Percentiles rank a stretch among this genome's conserved stretches.
Conservation (phyloP, 2,797 vertebrate genomes). For the Phalanger gymnotis region DNA sequence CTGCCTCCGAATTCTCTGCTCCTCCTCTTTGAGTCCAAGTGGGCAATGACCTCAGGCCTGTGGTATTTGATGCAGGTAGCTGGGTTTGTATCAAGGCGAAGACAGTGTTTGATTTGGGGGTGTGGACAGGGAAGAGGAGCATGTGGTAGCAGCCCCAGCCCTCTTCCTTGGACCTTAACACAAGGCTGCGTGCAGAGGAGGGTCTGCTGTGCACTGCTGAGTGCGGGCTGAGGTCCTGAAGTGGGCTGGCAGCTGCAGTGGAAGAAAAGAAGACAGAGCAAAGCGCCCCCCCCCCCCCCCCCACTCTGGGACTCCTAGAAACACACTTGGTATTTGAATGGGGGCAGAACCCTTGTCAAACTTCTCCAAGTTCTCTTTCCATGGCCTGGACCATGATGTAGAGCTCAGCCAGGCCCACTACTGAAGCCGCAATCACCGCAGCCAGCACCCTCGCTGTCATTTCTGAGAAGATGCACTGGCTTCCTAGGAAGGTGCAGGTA, state of each 20-base stretch:
- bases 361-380: constrained; percentile 94
- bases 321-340: not conserved
- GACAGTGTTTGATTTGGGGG: not conserved
- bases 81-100: constrained; percentile 8
- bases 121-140: constrained; percentile 31
- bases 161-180: not conserved
- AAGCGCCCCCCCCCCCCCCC: too few species aligned
- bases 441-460: constrained; percentile 86
- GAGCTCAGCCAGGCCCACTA: constrained; percentile 96
- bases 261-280: not conserved
- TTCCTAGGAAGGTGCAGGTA: too few species aligned
- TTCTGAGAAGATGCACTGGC: too few species aligned
- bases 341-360: constrained; percentile 78
- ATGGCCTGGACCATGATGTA: constrained; percentile 95
- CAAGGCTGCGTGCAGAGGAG: not conserved
- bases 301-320: not conserved
- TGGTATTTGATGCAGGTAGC: constrained; percentile 15
- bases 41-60: not conserved
- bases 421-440: constrained; percentile 93
- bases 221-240: not conserved
- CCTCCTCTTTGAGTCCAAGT: constrained; percentile 24
- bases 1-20: not conserved
- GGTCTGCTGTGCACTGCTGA: not conserved
- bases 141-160: not conserved
- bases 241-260: constrained; percentile 7